phyloP scores from a whole-genome alignment of 1,140 invertebrate genomes.

The Pseudomyrmex pallidus region DNA sequence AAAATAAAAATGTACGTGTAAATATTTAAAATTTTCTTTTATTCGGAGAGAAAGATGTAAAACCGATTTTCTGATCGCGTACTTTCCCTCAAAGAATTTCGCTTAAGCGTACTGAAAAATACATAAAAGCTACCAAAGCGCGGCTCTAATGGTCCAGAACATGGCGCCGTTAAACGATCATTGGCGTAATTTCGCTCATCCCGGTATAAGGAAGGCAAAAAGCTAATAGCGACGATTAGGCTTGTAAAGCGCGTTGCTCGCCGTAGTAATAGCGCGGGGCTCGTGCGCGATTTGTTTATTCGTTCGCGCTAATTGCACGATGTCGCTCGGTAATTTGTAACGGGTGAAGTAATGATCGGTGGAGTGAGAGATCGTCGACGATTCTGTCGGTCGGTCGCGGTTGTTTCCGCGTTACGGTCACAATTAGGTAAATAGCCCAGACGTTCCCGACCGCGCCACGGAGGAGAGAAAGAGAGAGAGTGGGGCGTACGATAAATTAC shows the following conservation, averaged over 20 bases:
- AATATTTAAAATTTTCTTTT: neutral
- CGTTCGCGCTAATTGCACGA: slow-evolving; percentile 29
- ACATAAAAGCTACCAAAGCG: slow-evolving; percentile 1
- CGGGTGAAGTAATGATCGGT: slow-evolving; percentile 15
- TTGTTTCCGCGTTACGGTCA: slow-evolving; percentile 51
- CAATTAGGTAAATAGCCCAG: slow-evolving; percentile 55
- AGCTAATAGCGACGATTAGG: slow-evolving; percentile 53
- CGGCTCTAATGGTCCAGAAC: slow-evolving; percentile 36
- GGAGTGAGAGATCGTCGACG: neutral
- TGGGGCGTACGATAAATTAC: slow-evolving; percentile 53
- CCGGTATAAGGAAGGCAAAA: slow-evolving; percentile 26
- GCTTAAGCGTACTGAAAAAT: slow-evolving; percentile 5
- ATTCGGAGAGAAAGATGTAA: neutral
- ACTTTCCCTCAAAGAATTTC: slow-evolving; percentile 8
- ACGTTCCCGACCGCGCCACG: neutral
- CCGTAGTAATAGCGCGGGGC: neutral
- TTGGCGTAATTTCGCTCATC: slow-evolving; percentile 30
- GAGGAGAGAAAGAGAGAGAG: neutral
- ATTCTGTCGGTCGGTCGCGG: slow-evolving; percentile 4
- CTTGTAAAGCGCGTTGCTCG: slow-evolving; percentile 8
- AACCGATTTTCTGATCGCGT: neutral
- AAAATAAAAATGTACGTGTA: neutral
- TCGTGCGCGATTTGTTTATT: slow-evolving; percentile 47
- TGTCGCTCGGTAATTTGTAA: slow-evolving; percentile 50
- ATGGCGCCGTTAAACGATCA: slow-evolving; percentile 48